These are phyloP conservation scores for Dromaius novaehollandiae DNA, from an alignment of 2,113 vertebrate species.

Conservation along the genomic window DNA sequence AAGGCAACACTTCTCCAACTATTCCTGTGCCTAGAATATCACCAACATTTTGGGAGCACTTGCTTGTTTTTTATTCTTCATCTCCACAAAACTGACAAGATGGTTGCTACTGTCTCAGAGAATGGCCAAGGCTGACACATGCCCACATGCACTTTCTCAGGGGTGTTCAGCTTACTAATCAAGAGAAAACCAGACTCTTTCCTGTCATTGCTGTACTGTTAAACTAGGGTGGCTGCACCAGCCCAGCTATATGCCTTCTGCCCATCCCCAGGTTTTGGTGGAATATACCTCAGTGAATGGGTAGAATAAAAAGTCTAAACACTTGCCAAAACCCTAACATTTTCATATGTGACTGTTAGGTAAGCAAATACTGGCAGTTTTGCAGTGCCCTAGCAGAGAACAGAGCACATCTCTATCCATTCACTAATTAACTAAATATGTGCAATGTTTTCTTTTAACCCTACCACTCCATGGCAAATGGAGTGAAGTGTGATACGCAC, in stretches of 20 bases:
- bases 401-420: neutral
- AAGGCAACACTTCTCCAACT: neutral
- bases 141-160: neutral
- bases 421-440: neutral
- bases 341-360: neutral
- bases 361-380: neutral
- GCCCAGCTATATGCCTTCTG: neutral
- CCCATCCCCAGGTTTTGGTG: neutral
- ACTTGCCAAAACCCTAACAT: neutral
- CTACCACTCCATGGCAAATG: neutral
- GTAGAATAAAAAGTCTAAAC: neutral
- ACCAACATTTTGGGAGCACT: constrained; percentile 8
- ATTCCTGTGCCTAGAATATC: neutral
- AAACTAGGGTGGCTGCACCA: neutral
- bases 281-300: neutral
- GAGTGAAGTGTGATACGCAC: neutral
- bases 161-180: neutral
- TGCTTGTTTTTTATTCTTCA: constrained; percentile 30
- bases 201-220: neutral
- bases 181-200: neutral
- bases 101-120: neutral
- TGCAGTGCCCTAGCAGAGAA: neutral
- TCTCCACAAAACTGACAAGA: constrained; percentile 33
- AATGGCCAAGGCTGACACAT: neutral
- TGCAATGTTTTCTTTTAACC: neutral